These are phyloP conservation scores for Neosilurus hyrtlii DNA, from an alignment of 2,797 vertebrate species.

Conservation along the genomic window DNA sequence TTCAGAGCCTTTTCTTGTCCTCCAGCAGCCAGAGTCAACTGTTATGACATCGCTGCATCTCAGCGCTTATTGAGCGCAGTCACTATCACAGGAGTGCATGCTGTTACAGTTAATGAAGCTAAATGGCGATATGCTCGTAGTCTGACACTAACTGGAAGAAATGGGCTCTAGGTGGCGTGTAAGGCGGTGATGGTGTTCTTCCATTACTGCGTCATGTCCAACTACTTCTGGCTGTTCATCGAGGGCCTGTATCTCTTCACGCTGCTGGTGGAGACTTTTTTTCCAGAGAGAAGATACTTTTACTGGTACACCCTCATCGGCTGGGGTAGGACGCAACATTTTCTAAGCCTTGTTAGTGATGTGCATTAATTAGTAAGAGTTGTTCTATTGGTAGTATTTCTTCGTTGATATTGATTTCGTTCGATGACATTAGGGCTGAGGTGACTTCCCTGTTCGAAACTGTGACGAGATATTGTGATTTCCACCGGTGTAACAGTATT, in stretches of 20 bases:
- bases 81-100: background rate
- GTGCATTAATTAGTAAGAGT: background rate
- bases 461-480: too few species aligned
- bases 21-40: conserved; percentile 61
- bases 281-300: conserved; percentile 94
- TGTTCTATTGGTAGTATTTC: background rate
- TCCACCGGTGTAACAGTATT: too few species aligned
- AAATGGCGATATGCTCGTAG: background rate
- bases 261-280: conserved; percentile 94
- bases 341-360: background rate
- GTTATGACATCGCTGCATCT: conserved; percentile 37
- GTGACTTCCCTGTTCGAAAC: too few species aligned
- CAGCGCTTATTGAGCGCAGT: conserved; percentile 55
- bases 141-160: background rate
- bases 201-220: conserved; percentile 98
- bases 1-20: conserved; percentile 45
- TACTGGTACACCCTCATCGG: conserved; percentile 98
- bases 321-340: conserved; percentile 80
- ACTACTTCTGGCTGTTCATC: conserved; percentile 99
- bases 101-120: conserved; percentile 13
- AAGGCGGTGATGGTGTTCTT: conserved; percentile 97
- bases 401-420: too few species aligned
- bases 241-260: conserved; percentile 98
- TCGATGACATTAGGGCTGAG: too few species aligned
- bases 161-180: conserved; percentile 82